Conservation (phyloP, 2,797 vertebrate genomes). For the Protosalanx chinensis region DNA sequence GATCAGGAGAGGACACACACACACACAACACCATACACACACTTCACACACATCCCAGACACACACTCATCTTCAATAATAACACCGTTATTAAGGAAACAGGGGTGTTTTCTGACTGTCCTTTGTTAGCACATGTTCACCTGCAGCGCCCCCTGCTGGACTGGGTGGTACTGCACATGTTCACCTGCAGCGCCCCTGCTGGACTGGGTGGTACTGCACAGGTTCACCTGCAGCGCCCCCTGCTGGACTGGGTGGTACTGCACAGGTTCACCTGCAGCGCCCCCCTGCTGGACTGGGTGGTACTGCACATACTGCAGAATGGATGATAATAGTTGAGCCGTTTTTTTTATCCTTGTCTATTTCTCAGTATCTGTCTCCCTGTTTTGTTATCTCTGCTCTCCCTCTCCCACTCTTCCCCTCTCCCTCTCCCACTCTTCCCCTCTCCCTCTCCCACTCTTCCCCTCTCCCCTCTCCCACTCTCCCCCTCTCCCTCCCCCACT, state of each 20-base stretch:
- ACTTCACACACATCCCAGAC: constrained; percentile 3
- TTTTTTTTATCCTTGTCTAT: neutral
- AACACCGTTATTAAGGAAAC: neutral
- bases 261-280: neutral
- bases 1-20: constrained; percentile 60
- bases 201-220: neutral
- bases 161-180: neutral
- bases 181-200: neutral
- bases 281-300: neutral
- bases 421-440: neutral
- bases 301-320: neutral
- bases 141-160: neutral
- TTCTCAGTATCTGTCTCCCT: neutral
- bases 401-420: neutral
- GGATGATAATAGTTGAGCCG: no score
- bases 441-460: neutral
- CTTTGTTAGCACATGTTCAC: neutral
- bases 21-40: constrained; percentile 15
- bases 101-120: no score
- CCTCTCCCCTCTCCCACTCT: neutral
- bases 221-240: neutral
- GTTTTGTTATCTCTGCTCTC: neutral
- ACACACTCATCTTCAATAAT: neutral
- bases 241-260: neutral
- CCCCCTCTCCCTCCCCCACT: neutral